Percentiles rank a stretch among this genome's conserved stretches.
Conservation (phyloP, 1,140 invertebrate species). For the Drosophila lini region DNA sequence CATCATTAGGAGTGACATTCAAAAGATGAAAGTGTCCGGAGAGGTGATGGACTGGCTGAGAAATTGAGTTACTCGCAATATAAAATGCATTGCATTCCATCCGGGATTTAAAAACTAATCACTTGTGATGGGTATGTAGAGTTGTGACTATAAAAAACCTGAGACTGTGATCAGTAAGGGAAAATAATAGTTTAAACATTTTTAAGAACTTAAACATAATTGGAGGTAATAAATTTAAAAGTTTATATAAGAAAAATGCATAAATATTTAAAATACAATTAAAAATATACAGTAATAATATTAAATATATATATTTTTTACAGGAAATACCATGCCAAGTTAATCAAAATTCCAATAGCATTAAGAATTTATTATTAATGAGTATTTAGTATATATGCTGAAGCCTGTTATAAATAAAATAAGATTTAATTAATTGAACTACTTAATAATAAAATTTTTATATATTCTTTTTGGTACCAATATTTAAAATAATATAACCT, state of each 20-base stretch:
- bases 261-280: no score
- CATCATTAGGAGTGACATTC: conserved; percentile 48
- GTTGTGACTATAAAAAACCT: neutral
- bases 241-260: no score
- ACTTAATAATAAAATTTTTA: neutral
- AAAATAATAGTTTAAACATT: neutral
- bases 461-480: neutral
- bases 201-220: neutral
- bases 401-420: no score
- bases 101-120: conserved; percentile 8
- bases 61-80: conserved; percentile 27
- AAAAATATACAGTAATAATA: no score
- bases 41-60: conserved; percentile 33
- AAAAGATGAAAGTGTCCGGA: conserved; percentile 46
- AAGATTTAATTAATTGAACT: no score
- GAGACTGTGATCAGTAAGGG: no score
- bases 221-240: no score
- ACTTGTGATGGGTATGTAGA: neutral
- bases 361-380: no score
- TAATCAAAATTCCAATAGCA: no score
- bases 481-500: neutral
- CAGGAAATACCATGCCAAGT: no score
- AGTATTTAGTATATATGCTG: no score
- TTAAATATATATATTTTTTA: no score
- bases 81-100: conserved; percentile 6